phyloP scores from a whole-genome alignment of 2,113 vertebrate species.

The Trichomycterus rosablanca region DNA sequence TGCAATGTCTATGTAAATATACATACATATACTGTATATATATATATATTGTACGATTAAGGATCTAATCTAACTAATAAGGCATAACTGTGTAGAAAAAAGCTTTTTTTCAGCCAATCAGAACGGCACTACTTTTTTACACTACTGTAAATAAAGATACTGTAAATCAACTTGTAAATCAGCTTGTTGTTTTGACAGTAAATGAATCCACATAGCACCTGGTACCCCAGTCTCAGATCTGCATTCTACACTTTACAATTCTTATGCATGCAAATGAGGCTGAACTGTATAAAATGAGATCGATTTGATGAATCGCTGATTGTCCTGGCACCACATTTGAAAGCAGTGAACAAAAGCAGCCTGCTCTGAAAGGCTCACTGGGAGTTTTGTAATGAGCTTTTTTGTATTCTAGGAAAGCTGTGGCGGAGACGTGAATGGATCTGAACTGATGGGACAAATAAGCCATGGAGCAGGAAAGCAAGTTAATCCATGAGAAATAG shows the following conservation, averaged over 20 bases:
- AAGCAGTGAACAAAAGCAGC: constrained; percentile 14
- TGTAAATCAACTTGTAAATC: too few species aligned
- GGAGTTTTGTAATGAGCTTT: constrained; percentile 18
- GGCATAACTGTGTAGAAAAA: too few species aligned
- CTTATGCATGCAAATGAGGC: not conserved
- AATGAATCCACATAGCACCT: too few species aligned
- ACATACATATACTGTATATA: too few species aligned
- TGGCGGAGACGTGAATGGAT: constrained; percentile 13
- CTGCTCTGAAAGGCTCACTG: constrained; percentile 17
- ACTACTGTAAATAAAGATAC: too few species aligned
- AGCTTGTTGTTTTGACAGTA: not conserved
- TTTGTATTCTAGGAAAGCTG: constrained; percentile 13
- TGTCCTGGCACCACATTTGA: not conserved
- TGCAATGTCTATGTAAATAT: too few species aligned
- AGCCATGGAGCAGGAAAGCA: constrained; percentile 29
- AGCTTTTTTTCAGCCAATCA: too few species aligned
- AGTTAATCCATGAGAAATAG: constrained; percentile 24
- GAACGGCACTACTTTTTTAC: too few species aligned
- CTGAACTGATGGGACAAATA: constrained; percentile 26
- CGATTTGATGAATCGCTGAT: constrained; percentile 13
- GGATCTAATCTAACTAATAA: too few species aligned
- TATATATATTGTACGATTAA: too few species aligned
- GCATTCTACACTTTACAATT: too few species aligned
- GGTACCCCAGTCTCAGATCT: not conserved
- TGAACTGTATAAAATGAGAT: constrained; percentile 1